Evolutionary conservation across 1,140 invertebrate genomes (phyloP), one percentile per base, ranked within the genome.

Genomic region (Oedothorax gibbosus): DNA sequence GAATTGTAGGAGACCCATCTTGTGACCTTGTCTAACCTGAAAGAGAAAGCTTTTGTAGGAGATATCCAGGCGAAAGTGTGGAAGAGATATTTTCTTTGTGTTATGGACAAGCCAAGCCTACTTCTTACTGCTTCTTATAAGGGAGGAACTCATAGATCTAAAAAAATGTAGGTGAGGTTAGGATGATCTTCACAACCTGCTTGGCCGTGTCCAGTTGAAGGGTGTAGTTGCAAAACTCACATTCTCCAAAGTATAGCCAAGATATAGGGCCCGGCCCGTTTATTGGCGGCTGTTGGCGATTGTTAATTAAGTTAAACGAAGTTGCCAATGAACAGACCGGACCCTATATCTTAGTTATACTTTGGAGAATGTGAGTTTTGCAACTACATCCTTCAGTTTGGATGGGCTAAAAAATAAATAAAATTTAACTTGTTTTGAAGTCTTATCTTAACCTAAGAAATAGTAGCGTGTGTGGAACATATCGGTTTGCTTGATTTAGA

Each of bases 81-180:
- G 60, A 81, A 71, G 79, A 71, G 72, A 57, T 71, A 81, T 81
- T 81, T 81, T 56, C 72, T 69, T 60, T 51, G 20, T 35, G 35
- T 1, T 35, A 35, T 35, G 54, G 66, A 81, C 54, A 80, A 80
- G 35, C n/a, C 35, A 35, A 35, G 35, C 35, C 35, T 35, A 35
- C 35, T 35, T 35, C 35, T 35, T 35, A 35, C 68, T 69, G 15
- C 66, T 81, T 57, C 54, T 50, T 10, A 64, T 12, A 71, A 69
- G 66, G 21, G 51, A 53, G 77, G 64, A 79, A 68, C 77, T 53
- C 68, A 53, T 68, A 68, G 66, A 54, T 77, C 53, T 77, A 20
- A 57, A 54, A 18, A 71, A 50, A 81, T 81, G 68, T 81, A 81
- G 79, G 79, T 81, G 79, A 81, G 62, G 18, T 35, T 81, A 50